Evolutionary conservation across 2,888 invertebrate genomes (phyloP).

Genomic region (Elgonia sp.): DNA sequence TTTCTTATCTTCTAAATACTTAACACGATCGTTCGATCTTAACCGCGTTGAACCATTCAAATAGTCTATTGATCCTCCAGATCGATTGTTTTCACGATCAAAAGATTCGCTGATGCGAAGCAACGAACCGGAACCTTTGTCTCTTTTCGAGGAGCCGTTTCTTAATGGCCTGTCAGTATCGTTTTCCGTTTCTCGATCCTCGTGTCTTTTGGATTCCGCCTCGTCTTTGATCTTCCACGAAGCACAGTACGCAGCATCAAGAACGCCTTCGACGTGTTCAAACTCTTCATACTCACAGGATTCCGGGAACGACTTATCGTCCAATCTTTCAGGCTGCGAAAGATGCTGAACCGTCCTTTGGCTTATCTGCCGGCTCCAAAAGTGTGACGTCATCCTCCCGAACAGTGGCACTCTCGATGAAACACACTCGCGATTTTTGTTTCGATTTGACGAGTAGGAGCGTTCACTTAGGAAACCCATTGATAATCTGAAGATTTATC

Average conservation of each 20-base stretch:
- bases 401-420: conserved; percentile 75
- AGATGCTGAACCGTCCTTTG: conserved; percentile 74
- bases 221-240: conserved; percentile 82
- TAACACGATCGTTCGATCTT: conserved; percentile 50
- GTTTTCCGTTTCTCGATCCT: conserved; percentile 68
- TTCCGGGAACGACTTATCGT: conserved; percentile 64
- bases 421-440: conserved; percentile 48
- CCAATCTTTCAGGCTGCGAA: conserved; percentile 49
- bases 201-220: conserved; percentile 70
- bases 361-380: conserved; percentile 78
- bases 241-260: conserved; percentile 77
- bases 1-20: conserved; percentile 72
- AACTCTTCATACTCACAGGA: conserved; percentile 65
- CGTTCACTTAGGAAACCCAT: conserved; percentile 54
- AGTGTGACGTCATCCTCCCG: conserved; percentile 83
- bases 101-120: conserved; percentile 68
- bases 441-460: conserved; percentile 28
- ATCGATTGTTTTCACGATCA: conserved; percentile 76
- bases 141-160: conserved; percentile 67
- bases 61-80: conserved; percentile 56
- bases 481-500: conserved; percentile 18
- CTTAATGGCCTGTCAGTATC: conserved; percentile 58
- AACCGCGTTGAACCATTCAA: conserved; percentile 50
- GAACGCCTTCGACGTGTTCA: conserved; percentile 57
- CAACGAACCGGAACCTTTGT: conserved; percentile 65